Percentiles rank a stretch among this genome's conserved stretches.
Conservation (phyloP, 2,113 vertebrate species). For the Pao palembangensis region DNA sequence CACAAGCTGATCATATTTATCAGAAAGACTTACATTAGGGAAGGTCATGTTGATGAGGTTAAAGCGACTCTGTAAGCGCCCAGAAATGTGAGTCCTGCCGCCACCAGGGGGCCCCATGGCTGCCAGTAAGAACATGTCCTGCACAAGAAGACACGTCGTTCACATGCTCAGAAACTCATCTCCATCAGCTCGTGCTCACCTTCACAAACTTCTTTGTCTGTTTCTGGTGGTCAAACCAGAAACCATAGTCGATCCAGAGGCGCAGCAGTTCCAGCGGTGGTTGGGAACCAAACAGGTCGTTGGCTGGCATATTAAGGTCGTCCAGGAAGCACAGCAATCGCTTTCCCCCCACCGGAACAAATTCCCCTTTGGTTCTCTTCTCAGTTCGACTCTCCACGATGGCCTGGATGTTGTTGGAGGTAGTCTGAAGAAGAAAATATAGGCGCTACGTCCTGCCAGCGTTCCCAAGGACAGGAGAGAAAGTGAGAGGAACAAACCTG, state of each 20-base stretch:
- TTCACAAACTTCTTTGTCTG: slow-evolving; percentile 81
- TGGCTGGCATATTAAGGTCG: slow-evolving; percentile 87
- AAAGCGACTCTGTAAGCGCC: slow-evolving; percentile 85
- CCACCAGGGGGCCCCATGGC: slow-evolving; percentile 89
- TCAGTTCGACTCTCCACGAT: slow-evolving; percentile 84
- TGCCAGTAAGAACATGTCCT: slow-evolving; percentile 86
- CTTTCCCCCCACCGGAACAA: slow-evolving; percentile 82
- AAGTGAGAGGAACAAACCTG: slow-evolving; percentile 71
- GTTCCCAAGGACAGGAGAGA: neutral
- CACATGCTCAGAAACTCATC: neutral
- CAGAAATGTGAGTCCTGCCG: slow-evolving; percentile 81
- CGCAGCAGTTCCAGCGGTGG: slow-evolving; percentile 85
- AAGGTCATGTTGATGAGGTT: slow-evolving; percentile 90
- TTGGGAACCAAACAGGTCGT: slow-evolving; percentile 84
- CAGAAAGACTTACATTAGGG: slow-evolving; percentile 76
- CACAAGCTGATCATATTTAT: neutral
- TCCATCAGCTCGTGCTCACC: slow-evolving; percentile 65
- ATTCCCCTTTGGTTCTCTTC: slow-evolving; percentile 84
- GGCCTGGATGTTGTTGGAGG: slow-evolving; percentile 82
- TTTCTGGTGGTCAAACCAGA: slow-evolving; percentile 86
- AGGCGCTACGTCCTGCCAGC: neutral
- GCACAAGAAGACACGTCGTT: slow-evolving; percentile 2
- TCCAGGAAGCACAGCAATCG: slow-evolving; percentile 84
- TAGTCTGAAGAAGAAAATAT: slow-evolving; percentile 77
- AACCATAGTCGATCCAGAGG: slow-evolving; percentile 87